phyloP scores from a whole-genome alignment of 2,113 vertebrate genomes.

The Lichenostomus cassidix region DNA sequence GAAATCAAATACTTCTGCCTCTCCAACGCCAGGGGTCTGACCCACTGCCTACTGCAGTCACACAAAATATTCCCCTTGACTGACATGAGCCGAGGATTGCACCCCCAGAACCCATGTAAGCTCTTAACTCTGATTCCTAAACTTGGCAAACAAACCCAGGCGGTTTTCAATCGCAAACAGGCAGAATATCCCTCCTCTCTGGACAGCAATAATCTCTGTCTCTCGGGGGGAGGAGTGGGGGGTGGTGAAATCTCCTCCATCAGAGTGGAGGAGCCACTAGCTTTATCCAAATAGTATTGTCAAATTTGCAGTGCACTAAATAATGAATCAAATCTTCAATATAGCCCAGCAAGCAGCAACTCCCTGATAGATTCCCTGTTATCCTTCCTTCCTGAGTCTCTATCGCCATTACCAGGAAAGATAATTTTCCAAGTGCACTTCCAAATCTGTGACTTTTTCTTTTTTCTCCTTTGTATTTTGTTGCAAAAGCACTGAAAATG shows the following conservation, averaged over 20 bases:
- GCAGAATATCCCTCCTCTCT: conserved; percentile 36
- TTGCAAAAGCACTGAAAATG: neutral
- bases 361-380: neutral
- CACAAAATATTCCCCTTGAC: neutral
- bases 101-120: conserved; percentile 8
- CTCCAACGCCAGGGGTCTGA: neutral
- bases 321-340: conserved; percentile 15
- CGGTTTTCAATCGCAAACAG: neutral
- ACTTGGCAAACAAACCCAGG: conserved; percentile 33
- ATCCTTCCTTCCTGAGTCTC: neutral
- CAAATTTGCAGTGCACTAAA: neutral
- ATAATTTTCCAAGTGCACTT: neutral
- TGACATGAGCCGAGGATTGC: conserved; percentile 3
- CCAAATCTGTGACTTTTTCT: neutral
- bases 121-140: conserved; percentile 56
- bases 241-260: neutral
- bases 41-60: neutral
- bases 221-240: neutral
- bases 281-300: conserved; percentile 8
- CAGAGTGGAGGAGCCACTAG: neutral
- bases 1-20: neutral
- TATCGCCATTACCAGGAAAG: neutral
- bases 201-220: conserved; percentile 28
- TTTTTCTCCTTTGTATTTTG: neutral
- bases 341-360: neutral